These are phyloP conservation scores for Lucifuga dentata DNA, from an alignment of 2,113 vertebrate genomes.

Conservation along the genomic window DNA sequence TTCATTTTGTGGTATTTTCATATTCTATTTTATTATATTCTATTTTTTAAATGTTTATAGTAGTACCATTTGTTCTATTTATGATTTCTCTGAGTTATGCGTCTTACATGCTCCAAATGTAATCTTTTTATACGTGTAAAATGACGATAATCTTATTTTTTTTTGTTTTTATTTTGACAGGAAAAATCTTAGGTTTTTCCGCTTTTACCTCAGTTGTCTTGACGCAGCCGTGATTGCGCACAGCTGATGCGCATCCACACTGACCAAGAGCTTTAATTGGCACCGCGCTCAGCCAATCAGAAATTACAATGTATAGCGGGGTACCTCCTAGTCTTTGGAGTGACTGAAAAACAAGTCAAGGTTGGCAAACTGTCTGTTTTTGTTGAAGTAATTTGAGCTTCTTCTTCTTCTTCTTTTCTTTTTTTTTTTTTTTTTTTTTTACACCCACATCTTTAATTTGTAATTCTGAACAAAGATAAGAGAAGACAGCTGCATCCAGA, in stretches of 20 bases:
- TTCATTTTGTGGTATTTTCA: no score
- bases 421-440: background rate
- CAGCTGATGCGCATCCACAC: conserved; percentile 66
- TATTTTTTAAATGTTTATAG: no score
- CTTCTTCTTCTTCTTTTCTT: background rate
- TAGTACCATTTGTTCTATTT: no score
- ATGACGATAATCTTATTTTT: no score
- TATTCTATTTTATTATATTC: no score
- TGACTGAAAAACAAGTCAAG: conserved; percentile 53
- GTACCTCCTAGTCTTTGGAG: conserved; percentile 33
- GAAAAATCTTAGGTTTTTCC: background rate
- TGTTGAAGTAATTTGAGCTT: background rate
- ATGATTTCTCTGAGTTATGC: no score
- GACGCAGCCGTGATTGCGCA: conserved; percentile 64
- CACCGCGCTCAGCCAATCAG: conserved; percentile 66
- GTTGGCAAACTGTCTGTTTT: conserved; percentile 32
- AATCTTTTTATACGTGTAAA: no score
- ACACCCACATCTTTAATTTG: background rate
- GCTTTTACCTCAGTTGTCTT: conserved; percentile 21
- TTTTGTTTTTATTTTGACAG: conserved; percentile 42
- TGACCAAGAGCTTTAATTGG: conserved; percentile 65
- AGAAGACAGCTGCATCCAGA: no score
- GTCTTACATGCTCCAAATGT: no score
- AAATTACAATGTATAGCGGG: conserved; percentile 23
- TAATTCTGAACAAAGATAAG: background rate